Evolutionary conservation across 2,797 vertebrate genomes (phyloP), one percentile per base, ranked within the genome.

Genomic region (Anomalospiza imberbis): DNA sequence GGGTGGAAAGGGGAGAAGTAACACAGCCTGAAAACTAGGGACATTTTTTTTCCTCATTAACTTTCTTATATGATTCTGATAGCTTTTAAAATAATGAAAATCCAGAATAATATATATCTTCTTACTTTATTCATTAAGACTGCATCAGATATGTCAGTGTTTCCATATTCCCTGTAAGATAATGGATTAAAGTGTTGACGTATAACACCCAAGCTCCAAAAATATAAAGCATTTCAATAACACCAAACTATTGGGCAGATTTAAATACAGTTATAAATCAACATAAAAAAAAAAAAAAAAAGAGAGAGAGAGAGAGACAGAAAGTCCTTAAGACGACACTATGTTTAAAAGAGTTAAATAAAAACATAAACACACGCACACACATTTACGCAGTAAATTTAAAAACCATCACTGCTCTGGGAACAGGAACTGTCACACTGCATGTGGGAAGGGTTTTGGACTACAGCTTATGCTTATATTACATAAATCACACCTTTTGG

Each of bases 401-500:
- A 76, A 95, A 96, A 95, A 54, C 50, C 74, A 88, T 91, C 82
- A 81, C 85, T 62, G 66, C 72, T 89, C 68, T 74, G 75, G 73
- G 44, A 96, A 87, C 70, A 87, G 48, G 81, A 96, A 89, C 72
- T 68, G 89, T 90, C 91, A 90, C 62, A 78, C 45, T 0, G 4
- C 74, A 71, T 62, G 89, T 83, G 86, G 84, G 93, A 91, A 95
- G 85, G 74, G 67, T 48, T 96, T 62, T 84, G 28, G 87, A 94
- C 91, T 91, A 81, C 55, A 93, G 85, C 48, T 93, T 92, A 81
- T 86, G 92, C 62, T 94, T 91, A 55, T 58, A 73, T 92, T 88
- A 92, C 94, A 95, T 97, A 96, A 96, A 93, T 96, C 92, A 95
- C 89, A 95, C 68, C 92, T 95, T 95, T 89, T 77, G 82, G 95